phyloP scores from a whole-genome alignment of 2,113 vertebrate genomes.

The Synodontis membranacea region DNA sequence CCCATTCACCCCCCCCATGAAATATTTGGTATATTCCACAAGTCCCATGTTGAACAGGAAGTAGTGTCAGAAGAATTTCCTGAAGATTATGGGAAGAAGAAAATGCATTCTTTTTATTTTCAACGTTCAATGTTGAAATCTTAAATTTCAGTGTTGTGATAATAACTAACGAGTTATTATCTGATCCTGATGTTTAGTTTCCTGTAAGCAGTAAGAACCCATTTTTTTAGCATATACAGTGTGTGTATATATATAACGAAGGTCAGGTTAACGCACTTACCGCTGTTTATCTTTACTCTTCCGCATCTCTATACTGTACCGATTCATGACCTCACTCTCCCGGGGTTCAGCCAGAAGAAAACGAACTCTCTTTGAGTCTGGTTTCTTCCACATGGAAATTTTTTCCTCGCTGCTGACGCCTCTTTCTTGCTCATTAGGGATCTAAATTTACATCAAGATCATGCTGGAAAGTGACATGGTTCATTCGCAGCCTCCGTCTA shows the following conservation, averaged over 20 bases:
- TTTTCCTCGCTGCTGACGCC: not conserved
- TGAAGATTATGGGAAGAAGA: not conserved
- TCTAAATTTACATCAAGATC: not conserved
- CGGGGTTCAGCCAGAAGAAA: not conserved
- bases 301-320: not conserved
- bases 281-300: not conserved
- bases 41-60: not conserved
- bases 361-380: not conserved
- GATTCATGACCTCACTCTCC: not conserved
- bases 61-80: not conserved
- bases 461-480: not conserved
- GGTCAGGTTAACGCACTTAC: not conserved
- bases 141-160: too few relatives aligned
- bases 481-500: not conserved
- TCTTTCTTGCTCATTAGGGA: not conserved
- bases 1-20: not conserved
- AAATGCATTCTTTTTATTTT: not conserved
- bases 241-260: too few relatives aligned
- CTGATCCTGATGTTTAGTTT: not conserved
- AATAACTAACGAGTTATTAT: not conserved
- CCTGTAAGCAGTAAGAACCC: not conserved
- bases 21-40: not conserved
- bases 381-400: not conserved
- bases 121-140: too few relatives aligned
- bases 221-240: too few relatives aligned